phyloP scores from a whole-genome alignment of 2,797 vertebrate genomes.

The Silurus lanzhouensis region DNA sequence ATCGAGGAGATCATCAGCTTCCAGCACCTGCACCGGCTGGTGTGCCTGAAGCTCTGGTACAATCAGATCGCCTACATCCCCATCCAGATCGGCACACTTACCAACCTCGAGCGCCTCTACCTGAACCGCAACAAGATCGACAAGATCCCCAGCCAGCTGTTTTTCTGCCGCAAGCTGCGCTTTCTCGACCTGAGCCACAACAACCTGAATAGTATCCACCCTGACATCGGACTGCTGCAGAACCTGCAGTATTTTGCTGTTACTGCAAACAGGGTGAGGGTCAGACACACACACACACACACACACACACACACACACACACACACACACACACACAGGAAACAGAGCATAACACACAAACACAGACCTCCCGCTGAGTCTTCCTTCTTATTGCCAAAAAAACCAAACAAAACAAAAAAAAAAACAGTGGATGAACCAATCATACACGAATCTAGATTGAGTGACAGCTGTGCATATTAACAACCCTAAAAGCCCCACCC shows the following conservation, averaged over 20 bases:
- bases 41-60: conserved; percentile 94
- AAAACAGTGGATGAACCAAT: neutral
- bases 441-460: neutral
- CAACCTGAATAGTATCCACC: conserved; percentile 87
- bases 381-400: neutral
- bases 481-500: too few relatives aligned
- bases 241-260: conserved; percentile 93
- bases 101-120: conserved; percentile 90
- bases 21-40: conserved; percentile 93
- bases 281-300: neutral
- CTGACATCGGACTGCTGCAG: conserved; percentile 89
- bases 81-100: conserved; percentile 92
- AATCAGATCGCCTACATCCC: conserved; percentile 99
- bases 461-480: neutral
- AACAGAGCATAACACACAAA: neutral
- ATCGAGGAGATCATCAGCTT: conserved; percentile 99
- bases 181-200: conserved; percentile 97
- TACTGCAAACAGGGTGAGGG: conserved; percentile 91
- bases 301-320: neutral
- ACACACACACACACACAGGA: neutral
- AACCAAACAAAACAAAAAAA: neutral
- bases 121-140: conserved; percentile 98
- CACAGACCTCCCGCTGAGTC: neutral
- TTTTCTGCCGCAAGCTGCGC: conserved; percentile 93
- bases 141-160: conserved; percentile 92